A percentile compares a stretch with the other conserved stretches of the same genome.
These are phyloP conservation scores for Lypha dubia DNA, from an alignment of 2,888 invertebrate genomes.

Conservation along the genomic window DNA sequence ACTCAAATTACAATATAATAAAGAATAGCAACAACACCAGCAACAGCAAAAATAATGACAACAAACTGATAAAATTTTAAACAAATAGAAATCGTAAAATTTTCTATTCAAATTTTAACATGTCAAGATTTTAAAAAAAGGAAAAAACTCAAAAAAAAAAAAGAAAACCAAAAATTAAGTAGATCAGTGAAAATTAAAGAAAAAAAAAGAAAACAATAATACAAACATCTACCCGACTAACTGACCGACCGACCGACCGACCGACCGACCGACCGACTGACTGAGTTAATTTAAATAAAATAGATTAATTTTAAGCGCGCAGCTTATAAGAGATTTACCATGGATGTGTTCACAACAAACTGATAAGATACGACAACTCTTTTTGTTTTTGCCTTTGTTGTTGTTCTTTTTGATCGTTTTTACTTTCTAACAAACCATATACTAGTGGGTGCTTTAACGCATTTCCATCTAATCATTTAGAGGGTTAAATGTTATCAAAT, in stretches of 20 bases:
- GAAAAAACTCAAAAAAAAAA: background rate
- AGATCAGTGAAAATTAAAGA: conserved; percentile 52
- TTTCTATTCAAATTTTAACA: conserved; percentile 51
- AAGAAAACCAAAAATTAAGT: conserved; percentile 22
- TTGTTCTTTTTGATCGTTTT: background rate
- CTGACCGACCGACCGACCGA: no score
- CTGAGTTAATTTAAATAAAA: background rate
- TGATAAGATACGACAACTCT: conserved; percentile 41
- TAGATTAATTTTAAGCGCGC: conserved; percentile 1
- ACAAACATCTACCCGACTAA: background rate
- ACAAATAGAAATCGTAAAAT: conserved; percentile 49
- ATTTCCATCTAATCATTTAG: conserved; percentile 12
- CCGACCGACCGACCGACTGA: no score
- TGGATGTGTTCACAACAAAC: conserved; percentile 9
- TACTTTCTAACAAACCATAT: conserved; percentile 12
- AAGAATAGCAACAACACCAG: background rate
- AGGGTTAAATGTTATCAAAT: conserved; percentile 57
- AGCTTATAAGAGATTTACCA: background rate
- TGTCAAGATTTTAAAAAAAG: conserved; percentile 16
- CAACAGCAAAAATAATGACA: conserved; percentile 13
- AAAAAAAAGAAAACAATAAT: background rate
- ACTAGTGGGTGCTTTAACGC: conserved; percentile 63
- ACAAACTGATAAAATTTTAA: conserved; percentile 56
- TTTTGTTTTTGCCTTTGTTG: background rate
- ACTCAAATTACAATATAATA: conserved; percentile 53